Conservation (phyloP, 1,140 invertebrate species). For the Periplaneta americana region DNA sequence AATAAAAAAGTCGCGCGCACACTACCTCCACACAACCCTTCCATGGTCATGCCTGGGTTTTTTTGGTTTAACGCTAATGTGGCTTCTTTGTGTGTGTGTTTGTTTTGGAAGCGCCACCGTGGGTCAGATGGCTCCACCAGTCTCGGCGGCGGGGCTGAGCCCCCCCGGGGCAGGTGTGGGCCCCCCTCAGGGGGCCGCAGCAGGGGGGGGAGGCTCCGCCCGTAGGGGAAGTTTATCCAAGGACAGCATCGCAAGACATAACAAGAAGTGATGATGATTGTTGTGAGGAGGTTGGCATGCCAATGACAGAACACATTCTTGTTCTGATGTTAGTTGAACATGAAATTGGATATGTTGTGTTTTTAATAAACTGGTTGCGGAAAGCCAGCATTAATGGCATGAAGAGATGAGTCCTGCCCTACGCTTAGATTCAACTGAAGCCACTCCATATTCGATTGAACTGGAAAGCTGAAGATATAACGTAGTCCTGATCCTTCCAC, state of each 20-base stretch:
- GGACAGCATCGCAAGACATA: background rate
- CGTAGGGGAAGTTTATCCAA: background rate
- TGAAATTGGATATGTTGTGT: background rate
- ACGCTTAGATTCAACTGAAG: background rate
- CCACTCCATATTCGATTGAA: background rate
- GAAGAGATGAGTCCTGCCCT: background rate
- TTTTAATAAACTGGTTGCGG: background rate
- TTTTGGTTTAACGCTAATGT: slow-evolving; percentile 31
- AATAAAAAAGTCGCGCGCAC: background rate
- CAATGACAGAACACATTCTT: background rate
- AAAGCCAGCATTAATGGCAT: background rate
- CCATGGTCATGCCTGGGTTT: background rate
- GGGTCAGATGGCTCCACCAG: slow-evolving; percentile 32
- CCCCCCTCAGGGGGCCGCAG: background rate
- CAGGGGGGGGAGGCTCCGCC: slow-evolving; percentile 1
- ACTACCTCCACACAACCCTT: background rate
- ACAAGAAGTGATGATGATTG: background rate
- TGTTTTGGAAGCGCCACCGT: slow-evolving; percentile 39
- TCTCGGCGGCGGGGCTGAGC: slow-evolving; percentile 18
- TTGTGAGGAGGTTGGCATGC: background rate
- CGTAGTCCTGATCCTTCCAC: background rate
- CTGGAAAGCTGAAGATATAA: background rate
- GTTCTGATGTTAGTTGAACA: background rate
- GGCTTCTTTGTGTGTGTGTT: slow-evolving; percentile 39
- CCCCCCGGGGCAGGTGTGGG: background rate